These are phyloP conservation scores for Cantharis rustica DNA, from an alignment of 2,888 invertebrate genomes.

Conservation along the genomic window DNA sequence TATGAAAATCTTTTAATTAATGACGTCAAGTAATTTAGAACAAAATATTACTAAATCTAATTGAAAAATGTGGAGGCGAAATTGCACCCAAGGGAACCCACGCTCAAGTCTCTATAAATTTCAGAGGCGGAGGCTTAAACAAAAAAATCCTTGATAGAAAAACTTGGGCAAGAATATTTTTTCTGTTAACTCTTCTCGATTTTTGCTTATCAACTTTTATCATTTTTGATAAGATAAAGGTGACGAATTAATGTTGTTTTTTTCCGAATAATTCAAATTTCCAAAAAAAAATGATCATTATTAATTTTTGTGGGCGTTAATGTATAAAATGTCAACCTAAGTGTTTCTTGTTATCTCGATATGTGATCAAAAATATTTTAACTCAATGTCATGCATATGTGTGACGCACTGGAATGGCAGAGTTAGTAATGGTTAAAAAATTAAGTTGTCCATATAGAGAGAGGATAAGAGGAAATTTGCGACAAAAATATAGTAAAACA, in stretches of 20 bases:
- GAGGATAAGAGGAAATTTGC: too few species aligned
- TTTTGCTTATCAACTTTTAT: background rate
- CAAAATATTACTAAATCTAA: slow-evolving; percentile 4
- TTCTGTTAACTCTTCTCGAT: background rate
- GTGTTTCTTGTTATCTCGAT: background rate
- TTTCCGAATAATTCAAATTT: background rate
- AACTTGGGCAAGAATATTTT: background rate
- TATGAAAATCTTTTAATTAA: background rate
- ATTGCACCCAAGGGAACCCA: slow-evolving; percentile 12
- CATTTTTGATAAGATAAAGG: background rate
- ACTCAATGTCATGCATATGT: background rate
- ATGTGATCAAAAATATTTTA: background rate
- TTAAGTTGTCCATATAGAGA: background rate
- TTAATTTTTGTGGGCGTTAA: background rate
- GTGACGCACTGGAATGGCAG: background rate
- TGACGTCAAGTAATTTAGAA: slow-evolving; percentile 2
- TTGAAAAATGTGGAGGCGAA: slow-evolving; percentile 14
- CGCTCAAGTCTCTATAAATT: slow-evolving; percentile 3
- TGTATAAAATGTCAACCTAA: background rate
- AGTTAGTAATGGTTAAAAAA: background rate
- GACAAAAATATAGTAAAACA: background rate
- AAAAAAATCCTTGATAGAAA: background rate
- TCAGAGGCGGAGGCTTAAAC: background rate
- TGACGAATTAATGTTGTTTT: background rate
- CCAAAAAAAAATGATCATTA: background rate